Base-by-base conservation (phyloP, 2,888 invertebrate genomes). In the Horisme vitalbata region DNA sequence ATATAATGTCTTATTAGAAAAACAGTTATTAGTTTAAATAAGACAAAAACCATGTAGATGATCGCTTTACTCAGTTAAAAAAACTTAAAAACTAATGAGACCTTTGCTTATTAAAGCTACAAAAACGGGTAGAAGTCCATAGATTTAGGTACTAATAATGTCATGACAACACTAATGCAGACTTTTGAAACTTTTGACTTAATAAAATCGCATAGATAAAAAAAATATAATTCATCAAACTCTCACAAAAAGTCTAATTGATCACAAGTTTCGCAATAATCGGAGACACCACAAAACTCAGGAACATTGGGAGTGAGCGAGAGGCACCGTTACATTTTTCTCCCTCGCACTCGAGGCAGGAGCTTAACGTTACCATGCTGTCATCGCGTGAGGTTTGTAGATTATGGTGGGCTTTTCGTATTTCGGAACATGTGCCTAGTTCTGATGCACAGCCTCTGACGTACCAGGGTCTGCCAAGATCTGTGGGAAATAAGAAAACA, bases 391-490 rank as follows among this genome's bases (percentile, higher is more conserved):
- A n/a, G n/a, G n/a, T n/a, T n/a, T 71, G 67, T 0, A 52, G 37
- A 0, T 58, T 48, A 30, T 77, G 11, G 8, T 48, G 78, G 0
- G 75, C 65, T 28, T 56, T 64, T 27, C 47, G 62, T 26, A 87
- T 73, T 4, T 87, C 84, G 0, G 55, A 59, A 46, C 87, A 87
- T 0, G 74, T 63, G 0, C 84, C 83, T 34, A 76, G 66, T 20
- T 82, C 85, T 0, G 82, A 67, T 3, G 74, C 74, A 35, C 87
- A 87, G 2, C 83, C 86, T 6, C 87, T 71, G 3, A 84, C 63
- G 47, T 66, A 67, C 71, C 78, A 76, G 0, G 76, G 61, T 4
- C 61, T 65, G 4, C 69, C 65, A 63, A 75, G 63, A 55, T 79
- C 86, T 86, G 67, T 10, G n/a, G n/a, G n/a, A n/a, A n/a, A n/a